These are phyloP conservation scores for Lamprotornis superbus DNA, from an alignment of 2,113 vertebrate species.

Conservation along the genomic window DNA sequence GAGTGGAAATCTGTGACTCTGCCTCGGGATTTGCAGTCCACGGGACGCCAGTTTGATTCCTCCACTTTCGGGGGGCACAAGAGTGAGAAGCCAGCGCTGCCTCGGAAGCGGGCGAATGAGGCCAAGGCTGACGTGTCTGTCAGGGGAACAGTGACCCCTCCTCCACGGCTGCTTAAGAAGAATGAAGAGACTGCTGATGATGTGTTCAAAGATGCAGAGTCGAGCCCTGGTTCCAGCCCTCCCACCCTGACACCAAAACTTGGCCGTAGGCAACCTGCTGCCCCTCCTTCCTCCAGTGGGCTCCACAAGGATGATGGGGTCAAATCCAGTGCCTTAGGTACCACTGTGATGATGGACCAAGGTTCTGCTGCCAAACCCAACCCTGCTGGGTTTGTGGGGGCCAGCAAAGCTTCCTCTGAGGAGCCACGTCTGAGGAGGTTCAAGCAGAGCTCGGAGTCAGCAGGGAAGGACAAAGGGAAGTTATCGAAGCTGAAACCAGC, in stretches of 20 bases:
- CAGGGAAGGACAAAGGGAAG: conserved; percentile 84
- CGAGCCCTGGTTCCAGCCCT: conserved; percentile 87
- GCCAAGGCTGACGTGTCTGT: conserved; percentile 73
- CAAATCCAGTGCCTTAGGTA: conserved; percentile 74
- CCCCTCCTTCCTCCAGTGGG: conserved; percentile 3
- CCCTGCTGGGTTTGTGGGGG: conserved; percentile 66
- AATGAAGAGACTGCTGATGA: conserved; percentile 78
- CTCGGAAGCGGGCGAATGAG: conserved; percentile 85
- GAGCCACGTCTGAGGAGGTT: conserved; percentile 84
- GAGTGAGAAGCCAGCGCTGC: conserved; percentile 87
- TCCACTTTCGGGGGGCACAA: conserved; percentile 83
- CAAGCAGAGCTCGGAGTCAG: conserved; percentile 77
- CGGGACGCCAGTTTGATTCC: conserved; percentile 83
- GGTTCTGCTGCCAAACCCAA: conserved; percentile 66
- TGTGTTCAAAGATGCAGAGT: conserved; percentile 82
- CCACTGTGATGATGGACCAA: conserved; percentile 32
- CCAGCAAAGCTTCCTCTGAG: conserved; percentile 74
- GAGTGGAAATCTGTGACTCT: conserved; percentile 92
- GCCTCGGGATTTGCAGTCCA: conserved; percentile 87
- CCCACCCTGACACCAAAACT: conserved; percentile 86
- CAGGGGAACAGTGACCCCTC: conserved; percentile 84
- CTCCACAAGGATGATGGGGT: conserved; percentile 78
- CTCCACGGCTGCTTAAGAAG: conserved; percentile 84
- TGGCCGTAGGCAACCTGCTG: conserved; percentile 73
- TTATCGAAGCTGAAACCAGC: conserved; percentile 88